Evolutionary conservation across 2,888 invertebrate species (phyloP).

Genomic region (Trichopria drosophilae): DNA sequence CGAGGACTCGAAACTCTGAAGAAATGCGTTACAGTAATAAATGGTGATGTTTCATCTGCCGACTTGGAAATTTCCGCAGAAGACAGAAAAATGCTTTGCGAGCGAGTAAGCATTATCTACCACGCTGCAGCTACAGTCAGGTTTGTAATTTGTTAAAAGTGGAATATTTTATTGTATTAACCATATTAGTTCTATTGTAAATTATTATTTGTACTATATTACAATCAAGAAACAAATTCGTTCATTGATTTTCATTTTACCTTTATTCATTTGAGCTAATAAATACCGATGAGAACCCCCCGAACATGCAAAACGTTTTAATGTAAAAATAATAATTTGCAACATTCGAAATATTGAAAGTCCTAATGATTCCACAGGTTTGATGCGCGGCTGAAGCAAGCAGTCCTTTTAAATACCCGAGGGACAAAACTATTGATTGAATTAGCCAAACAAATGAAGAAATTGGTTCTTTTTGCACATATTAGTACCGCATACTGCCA

Average conservation of each 20-base stretch:
- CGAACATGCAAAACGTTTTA: too few relatives aligned
- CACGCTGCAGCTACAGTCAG: constrained; percentile 66
- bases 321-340: too few relatives aligned
- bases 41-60: constrained; percentile 71
- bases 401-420: constrained; percentile 88
- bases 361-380: constrained; percentile 67
- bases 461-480: constrained; percentile 73
- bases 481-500: constrained; percentile 92
- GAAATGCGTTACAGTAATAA: constrained; percentile 71
- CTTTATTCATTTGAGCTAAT: too few relatives aligned
- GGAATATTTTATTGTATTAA: too few relatives aligned
- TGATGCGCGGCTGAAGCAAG: constrained; percentile 86
- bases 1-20: constrained; percentile 68
- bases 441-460: constrained; percentile 75
- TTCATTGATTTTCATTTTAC: constrained; percentile 11
- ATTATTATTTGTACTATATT: too few relatives aligned
- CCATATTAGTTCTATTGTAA: too few relatives aligned
- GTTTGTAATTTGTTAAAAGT: constrained; percentile 34
- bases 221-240: constrained; percentile 1
- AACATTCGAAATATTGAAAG: background rate
- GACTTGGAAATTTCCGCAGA: constrained; percentile 71
- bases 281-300: too few relatives aligned
- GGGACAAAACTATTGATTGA: constrained; percentile 88
- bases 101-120: constrained; percentile 81
- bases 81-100: constrained; percentile 67